These are phyloP conservation scores for Trachops cirrhosus DNA, from an alignment of 2,797 vertebrate genomes.

Conservation along the genomic window DNA sequence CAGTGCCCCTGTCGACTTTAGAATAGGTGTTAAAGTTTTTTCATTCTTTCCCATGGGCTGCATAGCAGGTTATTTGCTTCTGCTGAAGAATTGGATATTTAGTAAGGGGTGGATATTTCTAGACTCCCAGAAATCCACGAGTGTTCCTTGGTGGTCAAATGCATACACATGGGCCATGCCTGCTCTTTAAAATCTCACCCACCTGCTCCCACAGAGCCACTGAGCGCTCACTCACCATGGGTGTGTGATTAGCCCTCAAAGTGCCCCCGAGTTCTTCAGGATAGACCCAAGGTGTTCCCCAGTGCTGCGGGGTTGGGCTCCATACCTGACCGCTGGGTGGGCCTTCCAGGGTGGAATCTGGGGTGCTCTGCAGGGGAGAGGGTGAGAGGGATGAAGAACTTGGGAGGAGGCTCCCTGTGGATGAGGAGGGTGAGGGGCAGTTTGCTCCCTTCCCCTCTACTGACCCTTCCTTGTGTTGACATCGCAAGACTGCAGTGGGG, in stretches of 20 bases:
- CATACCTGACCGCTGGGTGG: fast-evolving
- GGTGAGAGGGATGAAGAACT: not conserved
- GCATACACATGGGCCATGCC: not conserved
- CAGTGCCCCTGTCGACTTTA: not conserved
- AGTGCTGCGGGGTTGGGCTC: not conserved
- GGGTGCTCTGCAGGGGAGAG: not conserved
- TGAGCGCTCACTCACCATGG: not conserved
- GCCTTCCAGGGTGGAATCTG: not conserved
- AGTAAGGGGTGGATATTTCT: not conserved
- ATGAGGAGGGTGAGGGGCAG: not conserved
- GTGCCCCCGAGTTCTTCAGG: not conserved
- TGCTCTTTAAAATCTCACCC: not conserved
- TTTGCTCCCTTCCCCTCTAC: not conserved
- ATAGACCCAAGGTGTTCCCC: not conserved
- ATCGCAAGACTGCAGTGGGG: not conserved
- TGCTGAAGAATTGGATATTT: not conserved
- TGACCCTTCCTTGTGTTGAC: not conserved
- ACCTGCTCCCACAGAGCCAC: not conserved
- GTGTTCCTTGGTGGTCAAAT: not conserved
- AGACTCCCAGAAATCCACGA: not conserved
- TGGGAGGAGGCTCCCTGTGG: not conserved
- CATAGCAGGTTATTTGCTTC: not conserved
- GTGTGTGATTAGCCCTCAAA: not conserved
- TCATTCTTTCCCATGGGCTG: not conserved
- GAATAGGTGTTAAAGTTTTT: not conserved